Evolutionary conservation across 2,888 invertebrate species (phyloP).

Genomic region (Hecatera dysodea): DNA sequence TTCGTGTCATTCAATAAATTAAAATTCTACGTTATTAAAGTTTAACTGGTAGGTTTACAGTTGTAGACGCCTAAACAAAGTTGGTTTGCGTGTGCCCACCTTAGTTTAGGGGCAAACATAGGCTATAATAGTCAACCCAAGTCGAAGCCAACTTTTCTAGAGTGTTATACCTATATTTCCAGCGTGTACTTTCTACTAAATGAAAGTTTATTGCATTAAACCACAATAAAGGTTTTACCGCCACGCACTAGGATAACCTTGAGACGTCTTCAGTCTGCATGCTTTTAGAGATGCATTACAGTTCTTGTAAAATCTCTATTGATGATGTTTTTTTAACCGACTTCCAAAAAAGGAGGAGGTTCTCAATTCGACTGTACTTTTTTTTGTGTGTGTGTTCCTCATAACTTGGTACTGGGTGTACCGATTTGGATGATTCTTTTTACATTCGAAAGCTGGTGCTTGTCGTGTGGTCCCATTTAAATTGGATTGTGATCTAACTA

Average conservation of each 20-base stretch:
- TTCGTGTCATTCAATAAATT: too few relatives aligned
- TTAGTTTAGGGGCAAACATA: constrained; percentile 8
- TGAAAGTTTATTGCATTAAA: constrained; percentile 41
- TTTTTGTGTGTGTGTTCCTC: too few relatives aligned
- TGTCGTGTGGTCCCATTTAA: too few relatives aligned
- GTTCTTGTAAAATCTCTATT: constrained; percentile 4
- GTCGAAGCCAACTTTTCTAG: constrained; percentile 17
- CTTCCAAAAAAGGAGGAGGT: too few relatives aligned
- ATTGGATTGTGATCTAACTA: too few relatives aligned
- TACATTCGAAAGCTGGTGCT: too few relatives aligned
- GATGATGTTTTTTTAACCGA: too few relatives aligned
- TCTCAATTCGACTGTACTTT: too few relatives aligned
- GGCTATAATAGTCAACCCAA: constrained; percentile 12
- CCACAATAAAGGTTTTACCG: constrained; percentile 35
- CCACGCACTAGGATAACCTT: constrained; percentile 16
- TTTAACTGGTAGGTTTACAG: constrained; percentile 1
- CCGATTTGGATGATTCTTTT: too few relatives aligned
- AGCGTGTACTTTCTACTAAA: constrained; percentile 40
- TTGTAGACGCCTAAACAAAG: not conserved
- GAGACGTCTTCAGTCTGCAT: constrained; percentile 8
- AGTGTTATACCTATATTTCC: constrained; percentile 23
- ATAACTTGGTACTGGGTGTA: too few relatives aligned
- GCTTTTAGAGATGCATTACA: constrained; percentile 5
- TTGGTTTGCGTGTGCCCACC: constrained; percentile 14
- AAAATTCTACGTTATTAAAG: not conserved